phyloP scores from a whole-genome alignment of 2,797 vertebrate genomes.

The Sibirionetta formosa region DNA sequence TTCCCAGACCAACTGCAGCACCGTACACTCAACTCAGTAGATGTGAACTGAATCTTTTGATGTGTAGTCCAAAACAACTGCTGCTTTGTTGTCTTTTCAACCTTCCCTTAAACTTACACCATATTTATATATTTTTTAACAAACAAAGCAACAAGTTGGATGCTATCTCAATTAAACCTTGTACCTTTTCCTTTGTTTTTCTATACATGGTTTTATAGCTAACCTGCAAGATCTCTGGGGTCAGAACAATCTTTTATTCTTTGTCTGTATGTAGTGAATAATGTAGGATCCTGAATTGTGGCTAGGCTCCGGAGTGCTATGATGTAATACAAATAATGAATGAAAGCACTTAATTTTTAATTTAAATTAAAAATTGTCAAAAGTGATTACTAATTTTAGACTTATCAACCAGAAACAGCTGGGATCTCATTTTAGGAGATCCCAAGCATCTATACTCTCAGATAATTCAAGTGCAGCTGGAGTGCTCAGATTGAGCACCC shows the following conservation, averaged over 20 bases:
- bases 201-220: background rate
- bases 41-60: background rate
- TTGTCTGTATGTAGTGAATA: background rate
- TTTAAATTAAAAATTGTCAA: conserved; percentile 61
- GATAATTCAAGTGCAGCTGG: conserved; percentile 62
- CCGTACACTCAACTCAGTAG: rapidly evolving
- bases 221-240: background rate
- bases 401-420: conserved; percentile 62
- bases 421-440: conserved; percentile 69
- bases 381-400: conserved; percentile 61
- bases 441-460: conserved; percentile 40
- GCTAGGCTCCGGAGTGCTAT: conserved; percentile 1
- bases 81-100: background rate
- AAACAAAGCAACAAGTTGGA: background rate
- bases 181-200: background rate
- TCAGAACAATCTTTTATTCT: background rate
- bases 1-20: background rate
- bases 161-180: rapidly evolving
- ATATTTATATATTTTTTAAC: background rate
- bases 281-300: background rate
- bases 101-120: background rate
- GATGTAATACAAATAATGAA: conserved; percentile 60
- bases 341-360: conserved; percentile 67
- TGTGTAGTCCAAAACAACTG: background rate
- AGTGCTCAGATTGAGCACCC: conserved; percentile 60